phyloP scores from a whole-genome alignment of 2,113 vertebrate species.

The Conger conger region DNA sequence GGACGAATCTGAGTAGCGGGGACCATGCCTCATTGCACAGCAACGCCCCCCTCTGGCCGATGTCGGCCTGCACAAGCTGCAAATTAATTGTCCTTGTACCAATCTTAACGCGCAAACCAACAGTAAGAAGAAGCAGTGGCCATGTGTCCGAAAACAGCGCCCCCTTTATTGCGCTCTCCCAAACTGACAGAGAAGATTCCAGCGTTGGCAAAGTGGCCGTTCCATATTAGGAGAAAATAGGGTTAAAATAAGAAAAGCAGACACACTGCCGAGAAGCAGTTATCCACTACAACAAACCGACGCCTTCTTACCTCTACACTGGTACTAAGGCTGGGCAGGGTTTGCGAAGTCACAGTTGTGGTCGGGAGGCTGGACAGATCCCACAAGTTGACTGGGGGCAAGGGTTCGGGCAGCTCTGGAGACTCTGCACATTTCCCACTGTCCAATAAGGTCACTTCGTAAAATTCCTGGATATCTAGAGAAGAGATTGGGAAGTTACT shows the following conservation, averaged over 20 bases:
- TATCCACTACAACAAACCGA: not conserved
- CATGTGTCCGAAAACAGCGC: too few species aligned
- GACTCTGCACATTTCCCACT: slow-evolving; percentile 84
- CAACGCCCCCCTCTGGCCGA: too few species aligned
- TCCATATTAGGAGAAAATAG: not conserved
- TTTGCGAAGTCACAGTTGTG: slow-evolving; percentile 88
- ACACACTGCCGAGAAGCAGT: not conserved
- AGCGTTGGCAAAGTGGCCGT: not conserved
- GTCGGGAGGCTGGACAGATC: slow-evolving; percentile 92
- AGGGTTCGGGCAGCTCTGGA: slow-evolving; percentile 71
- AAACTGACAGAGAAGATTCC: not conserved
- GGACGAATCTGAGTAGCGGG: too few species aligned
- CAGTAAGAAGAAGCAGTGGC: too few species aligned
- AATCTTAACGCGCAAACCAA: too few species aligned
- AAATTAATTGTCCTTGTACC: too few species aligned
- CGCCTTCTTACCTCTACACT: slow-evolving; percentile 80
- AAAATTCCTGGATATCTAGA: slow-evolving; percentile 98
- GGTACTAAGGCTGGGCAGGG: slow-evolving; percentile 89
- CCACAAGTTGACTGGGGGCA: slow-evolving; percentile 85
- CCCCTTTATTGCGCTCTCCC: not conserved
- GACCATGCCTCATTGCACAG: too few species aligned
- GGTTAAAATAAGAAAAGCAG: not conserved
- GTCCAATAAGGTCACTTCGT: slow-evolving; percentile 98
- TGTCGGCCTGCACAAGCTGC: too few species aligned
- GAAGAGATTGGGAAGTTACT: not conserved